Evolutionary conservation across 92 coral and sea anemone species (phyloP), one percentile per base, ranked within the genome.

Genomic region (Paragorgia papillata): DNA sequence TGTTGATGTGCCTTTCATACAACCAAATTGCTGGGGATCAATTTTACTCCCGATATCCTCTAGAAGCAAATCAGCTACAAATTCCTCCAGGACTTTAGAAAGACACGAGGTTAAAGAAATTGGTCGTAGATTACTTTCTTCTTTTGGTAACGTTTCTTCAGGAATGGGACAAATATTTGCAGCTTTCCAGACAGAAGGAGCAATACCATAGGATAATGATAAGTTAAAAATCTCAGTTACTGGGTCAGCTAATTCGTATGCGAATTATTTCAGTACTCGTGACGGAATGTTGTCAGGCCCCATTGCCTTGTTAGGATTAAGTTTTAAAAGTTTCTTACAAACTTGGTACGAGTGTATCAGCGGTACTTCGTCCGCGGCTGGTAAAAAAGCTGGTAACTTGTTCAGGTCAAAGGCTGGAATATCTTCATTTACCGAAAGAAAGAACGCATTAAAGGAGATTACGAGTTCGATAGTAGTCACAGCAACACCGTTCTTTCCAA

Each of bases 51-150:
- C 7, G 35, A 79, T 66, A 35, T 66, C 67, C 32, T 79, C 62
- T 1, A 79, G 57, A 17, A 79, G 7, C 83, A 77, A 79, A 24
- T 62, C 71, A 28, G 22, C 40, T 1, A 76, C 35, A 61, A 76
- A 76, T 48, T 76, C 82, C 12, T 62, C 77, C 22, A 71, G 40
- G 35, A 71, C 78, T 50, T 71, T 50, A 15, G 78, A 27, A 3
- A 71, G 35, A 41, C 39, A 48, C 9, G 76, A 51, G 33, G 64
- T 71, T n/a, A 71, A 13, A 0, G 63, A 71, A 20, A 71, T 71
- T 24, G 63, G 78, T 20, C 78, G 41, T 9, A 71, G 43, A 24
- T 71, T 22, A 7, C 78, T 53, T 50, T 71, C 78, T n/a, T 29
- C 30, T 18, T 0, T 25, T 14, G 63, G 78, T 32, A 9, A 41